phyloP scores from a whole-genome alignment of 2,113 vertebrate species.

The Ardeotis arabs region DNA sequence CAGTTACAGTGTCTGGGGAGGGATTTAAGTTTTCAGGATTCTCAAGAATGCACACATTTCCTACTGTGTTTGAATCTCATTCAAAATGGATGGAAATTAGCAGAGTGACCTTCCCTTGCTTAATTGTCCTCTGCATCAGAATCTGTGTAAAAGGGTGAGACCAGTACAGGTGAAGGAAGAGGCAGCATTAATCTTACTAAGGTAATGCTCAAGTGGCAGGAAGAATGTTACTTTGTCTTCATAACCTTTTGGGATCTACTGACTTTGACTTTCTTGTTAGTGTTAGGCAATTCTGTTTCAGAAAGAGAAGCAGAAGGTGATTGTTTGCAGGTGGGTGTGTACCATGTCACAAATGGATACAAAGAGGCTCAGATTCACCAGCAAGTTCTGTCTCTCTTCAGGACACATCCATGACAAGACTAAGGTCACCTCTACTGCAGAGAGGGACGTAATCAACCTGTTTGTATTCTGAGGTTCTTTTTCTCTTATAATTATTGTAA shows the following conservation, averaged over 20 bases:
- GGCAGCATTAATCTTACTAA: neutral
- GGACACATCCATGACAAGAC: neutral
- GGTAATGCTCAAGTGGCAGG: neutral
- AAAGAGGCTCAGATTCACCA: neutral
- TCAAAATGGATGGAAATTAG: neutral
- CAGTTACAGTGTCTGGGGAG: constrained; percentile 2
- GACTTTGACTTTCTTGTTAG: neutral
- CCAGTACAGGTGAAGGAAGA: neutral
- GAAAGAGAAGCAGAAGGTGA: neutral
- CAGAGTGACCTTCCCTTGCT: neutral
- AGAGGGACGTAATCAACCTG: neutral
- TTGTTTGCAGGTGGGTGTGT: neutral
- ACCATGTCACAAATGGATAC: accelerated
- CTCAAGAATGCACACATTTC: neutral
- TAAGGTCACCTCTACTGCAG: neutral
- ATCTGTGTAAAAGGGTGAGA: neutral
- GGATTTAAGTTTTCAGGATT: constrained; percentile 10
- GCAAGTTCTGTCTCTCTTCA: neutral
- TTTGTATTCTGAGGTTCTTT: neutral
- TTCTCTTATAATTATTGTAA: neutral
- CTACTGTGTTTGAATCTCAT: neutral
- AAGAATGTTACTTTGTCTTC: neutral
- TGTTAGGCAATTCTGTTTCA: neutral
- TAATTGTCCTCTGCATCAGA: neutral
- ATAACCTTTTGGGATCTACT: neutral